Percentiles rank a stretch among this genome's conserved stretches.
These are phyloP conservation scores for Oligia latruncula DNA, from an alignment of 2,888 invertebrate species.

Conservation along the genomic window DNA sequence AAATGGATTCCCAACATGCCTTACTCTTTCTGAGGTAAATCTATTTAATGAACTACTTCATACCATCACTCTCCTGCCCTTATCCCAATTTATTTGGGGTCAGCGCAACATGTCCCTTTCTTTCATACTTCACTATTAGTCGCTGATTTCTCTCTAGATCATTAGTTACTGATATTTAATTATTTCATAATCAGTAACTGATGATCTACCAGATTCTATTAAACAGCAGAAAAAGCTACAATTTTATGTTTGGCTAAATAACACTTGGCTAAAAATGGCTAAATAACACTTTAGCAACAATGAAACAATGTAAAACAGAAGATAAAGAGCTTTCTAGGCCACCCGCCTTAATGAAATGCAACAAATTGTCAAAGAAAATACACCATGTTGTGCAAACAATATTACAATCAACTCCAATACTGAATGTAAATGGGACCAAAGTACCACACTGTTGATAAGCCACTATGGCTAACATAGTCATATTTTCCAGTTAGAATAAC, in stretches of 20 bases:
- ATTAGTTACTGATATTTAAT: background rate
- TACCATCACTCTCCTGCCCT: background rate
- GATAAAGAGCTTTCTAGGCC: slow-evolving; percentile 11
- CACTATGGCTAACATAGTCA: background rate
- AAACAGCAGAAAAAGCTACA: background rate
- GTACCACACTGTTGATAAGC: background rate
- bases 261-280: too few relatives aligned
- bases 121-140: background rate
- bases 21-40: slow-evolving; percentile 22
- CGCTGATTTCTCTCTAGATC: background rate
- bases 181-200: background rate
- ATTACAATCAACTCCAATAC: slow-evolving; percentile 4
- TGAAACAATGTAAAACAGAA: background rate
- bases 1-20: slow-evolving; percentile 37
- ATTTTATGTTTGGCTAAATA: background rate
- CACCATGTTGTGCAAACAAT: slow-evolving; percentile 17
- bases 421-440: slow-evolving; percentile 7
- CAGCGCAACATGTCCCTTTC: background rate
- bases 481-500: slow-evolving; percentile 23
- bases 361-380: slow-evolving; percentile 12
- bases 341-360: background rate
- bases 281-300: background rate
- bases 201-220: background rate
- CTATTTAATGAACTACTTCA: background rate
- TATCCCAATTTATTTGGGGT: background rate